Conservation (phyloP, 2,797 vertebrate genomes). For the Peromyscus attwateri region DNA sequence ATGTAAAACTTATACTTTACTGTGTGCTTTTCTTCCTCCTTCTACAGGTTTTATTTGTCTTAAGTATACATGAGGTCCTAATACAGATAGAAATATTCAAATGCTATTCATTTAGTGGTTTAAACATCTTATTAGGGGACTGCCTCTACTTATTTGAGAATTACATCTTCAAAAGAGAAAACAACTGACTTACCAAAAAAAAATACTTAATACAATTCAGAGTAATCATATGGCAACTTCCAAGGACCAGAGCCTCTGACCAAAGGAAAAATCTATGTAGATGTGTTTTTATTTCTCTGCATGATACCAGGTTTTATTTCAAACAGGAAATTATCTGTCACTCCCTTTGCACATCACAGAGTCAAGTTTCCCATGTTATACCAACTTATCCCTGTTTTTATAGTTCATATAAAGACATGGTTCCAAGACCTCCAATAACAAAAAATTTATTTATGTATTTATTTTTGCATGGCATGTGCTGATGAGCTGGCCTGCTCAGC, state of each 20-base stretch:
- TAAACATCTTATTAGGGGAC: conserved; percentile 63
- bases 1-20: background rate
- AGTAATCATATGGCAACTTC: conserved; percentile 63
- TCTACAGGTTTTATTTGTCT: background rate
- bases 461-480: conserved; percentile 89
- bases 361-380: conserved; percentile 84
- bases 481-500: conserved; percentile 90
- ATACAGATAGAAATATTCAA: background rate
- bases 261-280: conserved; percentile 60
- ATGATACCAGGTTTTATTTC: conserved; percentile 67
- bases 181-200: background rate
- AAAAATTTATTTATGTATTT: conserved; percentile 88
- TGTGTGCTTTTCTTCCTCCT: background rate
- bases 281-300: conserved; percentile 76
- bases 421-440: conserved; percentile 88
- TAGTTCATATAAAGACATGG: conserved; percentile 88
- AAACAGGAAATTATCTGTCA: conserved; percentile 77
- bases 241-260: conserved; percentile 66
- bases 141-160: conserved; percentile 61
- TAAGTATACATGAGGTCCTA: background rate
- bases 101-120: background rate
- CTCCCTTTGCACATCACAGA: conserved; percentile 80
- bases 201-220: conserved; percentile 7
- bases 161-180: conserved; percentile 61
- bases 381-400: conserved; percentile 88